These are phyloP conservation scores for Rhingia rostrata DNA, from an alignment of 2,888 invertebrate species.

Conservation along the genomic window DNA sequence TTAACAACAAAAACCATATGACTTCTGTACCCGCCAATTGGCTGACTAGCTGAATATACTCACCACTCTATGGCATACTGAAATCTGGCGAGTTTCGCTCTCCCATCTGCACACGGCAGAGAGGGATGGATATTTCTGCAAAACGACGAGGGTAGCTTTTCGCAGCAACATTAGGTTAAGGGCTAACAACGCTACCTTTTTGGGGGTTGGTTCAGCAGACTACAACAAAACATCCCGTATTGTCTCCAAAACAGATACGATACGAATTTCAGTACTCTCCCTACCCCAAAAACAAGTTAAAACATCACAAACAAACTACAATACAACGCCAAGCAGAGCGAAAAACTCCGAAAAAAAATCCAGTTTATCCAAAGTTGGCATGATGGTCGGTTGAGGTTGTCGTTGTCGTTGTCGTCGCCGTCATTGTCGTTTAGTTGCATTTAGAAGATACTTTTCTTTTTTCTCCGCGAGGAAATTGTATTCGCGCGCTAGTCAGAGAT, in stretches of 20 bases:
- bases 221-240: conserved; percentile 48
- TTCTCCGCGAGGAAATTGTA: conserved; percentile 50
- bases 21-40: background rate
- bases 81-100: conserved; percentile 44
- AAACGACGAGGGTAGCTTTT: conserved; percentile 21
- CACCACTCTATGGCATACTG: background rate
- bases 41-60: conserved; percentile 48
- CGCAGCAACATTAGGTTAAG: conserved; percentile 1
- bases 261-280: conserved; percentile 51
- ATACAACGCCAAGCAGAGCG: conserved; percentile 37
- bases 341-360: conserved; percentile 79
- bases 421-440: conserved; percentile 51
- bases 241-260: conserved; percentile 56
- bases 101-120: conserved; percentile 14
- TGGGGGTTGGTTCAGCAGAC: conserved; percentile 25
- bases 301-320: conserved; percentile 60
- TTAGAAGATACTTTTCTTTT: conserved; percentile 53
- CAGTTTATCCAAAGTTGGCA: conserved; percentile 83
- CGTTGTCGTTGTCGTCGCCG: conserved; percentile 45
- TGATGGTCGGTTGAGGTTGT: conserved; percentile 79
- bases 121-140: conserved; percentile 63
- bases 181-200: background rate
- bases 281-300: conserved; percentile 17
- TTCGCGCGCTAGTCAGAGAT: conserved; percentile 31
- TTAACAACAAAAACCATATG: conserved; percentile 64